These are phyloP conservation scores for Anguilla marmorata DNA, from an alignment of 2,797 vertebrate species.

Conservation along the genomic window DNA sequence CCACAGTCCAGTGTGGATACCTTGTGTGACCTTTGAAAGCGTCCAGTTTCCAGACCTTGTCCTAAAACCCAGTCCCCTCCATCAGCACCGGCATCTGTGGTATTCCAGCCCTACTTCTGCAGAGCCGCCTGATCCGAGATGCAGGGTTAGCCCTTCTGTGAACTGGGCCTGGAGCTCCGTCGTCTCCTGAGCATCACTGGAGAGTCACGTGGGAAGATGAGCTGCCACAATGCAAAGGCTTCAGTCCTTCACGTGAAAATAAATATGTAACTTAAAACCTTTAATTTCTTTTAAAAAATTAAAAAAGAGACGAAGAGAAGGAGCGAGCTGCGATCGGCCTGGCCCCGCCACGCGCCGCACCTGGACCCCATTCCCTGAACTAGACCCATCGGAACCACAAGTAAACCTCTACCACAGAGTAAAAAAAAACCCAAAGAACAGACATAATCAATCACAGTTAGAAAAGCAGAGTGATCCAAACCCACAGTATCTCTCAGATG, in stretches of 20 bases:
- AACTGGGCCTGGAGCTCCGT: neutral
- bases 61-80: neutral
- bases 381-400: neutral
- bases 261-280: constrained; percentile 11
- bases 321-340: neutral
- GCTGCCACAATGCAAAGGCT: constrained; percentile 17
- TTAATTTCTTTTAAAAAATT: neutral
- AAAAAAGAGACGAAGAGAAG: neutral
- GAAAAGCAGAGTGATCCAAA: constrained; percentile 25
- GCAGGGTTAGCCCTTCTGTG: neutral
- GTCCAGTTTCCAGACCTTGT: neutral
- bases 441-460: constrained; percentile 38
- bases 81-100: neutral
- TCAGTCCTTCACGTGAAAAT: constrained; percentile 9
- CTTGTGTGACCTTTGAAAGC: neutral
- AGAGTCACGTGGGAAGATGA: neutral
- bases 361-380: neutral
- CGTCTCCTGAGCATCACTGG: constrained; percentile 1
- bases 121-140: neutral
- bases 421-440: constrained; percentile 27
- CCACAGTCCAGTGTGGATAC: constrained; percentile 22
- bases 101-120: neutral
- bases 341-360: neutral
- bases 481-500: neutral
- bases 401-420: constrained; percentile 20